These are phyloP conservation scores for Tetragonula clypearis DNA, from an alignment of 1,140 invertebrate species.

Conservation along the genomic window DNA sequence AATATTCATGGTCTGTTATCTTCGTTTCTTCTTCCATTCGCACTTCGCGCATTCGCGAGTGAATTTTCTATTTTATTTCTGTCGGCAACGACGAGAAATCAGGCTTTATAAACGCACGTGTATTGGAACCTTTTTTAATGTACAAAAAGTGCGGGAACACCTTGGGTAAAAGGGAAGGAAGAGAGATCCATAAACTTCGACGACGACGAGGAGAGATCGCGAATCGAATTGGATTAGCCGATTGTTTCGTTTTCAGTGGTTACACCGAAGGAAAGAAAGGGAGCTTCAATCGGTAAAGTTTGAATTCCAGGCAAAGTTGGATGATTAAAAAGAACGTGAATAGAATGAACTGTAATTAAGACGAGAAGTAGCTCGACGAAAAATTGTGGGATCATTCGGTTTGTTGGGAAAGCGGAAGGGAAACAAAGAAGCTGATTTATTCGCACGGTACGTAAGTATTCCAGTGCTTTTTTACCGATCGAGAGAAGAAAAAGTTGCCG, in stretches of 20 bases:
- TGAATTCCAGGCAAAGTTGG: not conserved
- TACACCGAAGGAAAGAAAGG: not conserved
- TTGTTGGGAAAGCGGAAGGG: not conserved
- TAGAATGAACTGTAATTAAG: not conserved
- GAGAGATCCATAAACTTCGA: constrained; percentile 76
- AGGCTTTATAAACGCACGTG: no score
- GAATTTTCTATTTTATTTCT: no score
- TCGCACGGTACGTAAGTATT: not conserved
- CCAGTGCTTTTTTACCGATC: not conserved
- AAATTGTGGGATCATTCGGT: not conserved
- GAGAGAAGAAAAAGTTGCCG: not conserved
- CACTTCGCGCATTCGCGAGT: no score
- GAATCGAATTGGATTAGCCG: constrained; percentile 89
- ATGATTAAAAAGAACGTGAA: not conserved
- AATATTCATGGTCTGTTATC: no score
- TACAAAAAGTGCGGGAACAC: no score
- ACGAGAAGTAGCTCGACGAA: not conserved
- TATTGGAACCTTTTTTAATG: no score
- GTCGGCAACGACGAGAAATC: no score
- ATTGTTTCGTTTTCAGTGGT: constrained; percentile 30
- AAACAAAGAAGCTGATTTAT: not conserved
- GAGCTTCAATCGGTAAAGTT: constrained; percentile 58
- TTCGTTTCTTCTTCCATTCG: no score
- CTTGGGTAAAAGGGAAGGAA: no score
- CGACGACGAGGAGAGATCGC: constrained; percentile 90